Percentiles rank a stretch among this genome's conserved stretches.
Conservation (phyloP, 2,888 invertebrate genomes). For the Aspidiotus rigidus region DNA sequence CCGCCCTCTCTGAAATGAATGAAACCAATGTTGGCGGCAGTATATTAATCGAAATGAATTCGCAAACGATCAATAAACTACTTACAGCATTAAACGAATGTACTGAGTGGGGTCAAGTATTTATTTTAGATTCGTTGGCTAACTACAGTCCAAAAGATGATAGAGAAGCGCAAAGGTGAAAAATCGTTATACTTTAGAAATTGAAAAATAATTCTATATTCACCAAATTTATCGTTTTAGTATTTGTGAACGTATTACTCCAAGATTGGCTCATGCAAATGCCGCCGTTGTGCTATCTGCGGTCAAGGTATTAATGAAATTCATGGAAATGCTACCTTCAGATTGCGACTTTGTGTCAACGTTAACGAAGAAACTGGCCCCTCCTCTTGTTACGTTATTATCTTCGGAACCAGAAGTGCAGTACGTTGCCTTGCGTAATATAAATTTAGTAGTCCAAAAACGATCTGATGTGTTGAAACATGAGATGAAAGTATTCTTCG, state of each 20-base stretch:
- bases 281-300: conserved; percentile 98
- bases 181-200: not conserved
- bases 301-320: conserved; percentile 97
- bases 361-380: conserved; percentile 91
- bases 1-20: conserved; percentile 95
- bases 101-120: conserved; percentile 98
- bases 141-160: conserved; percentile 96
- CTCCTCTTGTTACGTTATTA: conserved; percentile 93
- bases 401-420: conserved; percentile 98
- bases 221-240: conserved; percentile 43
- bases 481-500: conserved; percentile 99
- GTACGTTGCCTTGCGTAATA: conserved; percentile 95
- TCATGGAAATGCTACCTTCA: conserved; percentile 91
- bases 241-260: conserved; percentile 94
- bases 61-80: conserved; percentile 94
- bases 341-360: conserved; percentile 90
- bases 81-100: conserved; percentile 97
- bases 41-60: conserved; percentile 91
- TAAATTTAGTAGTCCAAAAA: conserved; percentile 98
- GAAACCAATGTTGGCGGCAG: conserved; percentile 93
- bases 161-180: conserved; percentile 80
- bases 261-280: conserved; percentile 94
- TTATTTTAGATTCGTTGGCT: conserved; percentile 92
- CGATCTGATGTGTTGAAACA: conserved; percentile 96
- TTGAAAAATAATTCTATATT: not conserved